These are phyloP conservation scores for Platalea minor DNA, from an alignment of 2,797 vertebrate genomes.

Conservation along the genomic window DNA sequence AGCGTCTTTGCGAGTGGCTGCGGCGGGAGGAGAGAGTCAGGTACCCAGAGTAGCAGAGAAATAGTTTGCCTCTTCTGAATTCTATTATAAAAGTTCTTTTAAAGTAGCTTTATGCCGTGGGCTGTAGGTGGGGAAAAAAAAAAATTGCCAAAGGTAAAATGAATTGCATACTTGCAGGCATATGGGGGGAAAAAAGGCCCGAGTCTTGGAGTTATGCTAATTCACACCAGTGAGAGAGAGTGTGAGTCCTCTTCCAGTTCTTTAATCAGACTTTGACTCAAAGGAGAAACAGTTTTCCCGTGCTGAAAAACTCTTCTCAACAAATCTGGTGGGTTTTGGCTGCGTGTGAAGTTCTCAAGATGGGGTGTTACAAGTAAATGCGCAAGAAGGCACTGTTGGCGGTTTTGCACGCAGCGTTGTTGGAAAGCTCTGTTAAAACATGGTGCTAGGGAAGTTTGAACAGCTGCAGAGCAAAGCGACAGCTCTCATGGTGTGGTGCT, in stretches of 20 bases:
- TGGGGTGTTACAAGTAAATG: neutral
- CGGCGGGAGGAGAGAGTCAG: neutral
- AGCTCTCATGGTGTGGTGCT: neutral
- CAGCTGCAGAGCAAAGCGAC: neutral
- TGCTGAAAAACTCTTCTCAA: neutral
- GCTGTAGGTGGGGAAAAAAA: neutral
- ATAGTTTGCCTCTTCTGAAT: neutral
- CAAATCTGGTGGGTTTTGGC: neutral
- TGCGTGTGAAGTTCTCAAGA: neutral
- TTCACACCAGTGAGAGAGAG: neutral
- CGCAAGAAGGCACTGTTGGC: neutral
- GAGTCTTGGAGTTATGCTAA: neutral
- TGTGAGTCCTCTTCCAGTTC: neutral
- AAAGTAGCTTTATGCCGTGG: neutral
- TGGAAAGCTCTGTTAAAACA: neutral
- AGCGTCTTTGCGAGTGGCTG: neutral
- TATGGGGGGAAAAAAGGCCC: neutral
- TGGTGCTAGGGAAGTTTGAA: neutral
- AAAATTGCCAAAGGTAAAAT: neutral
- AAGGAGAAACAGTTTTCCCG: neutral
- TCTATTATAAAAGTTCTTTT: neutral
- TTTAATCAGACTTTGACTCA: neutral
- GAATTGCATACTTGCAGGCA: neutral
- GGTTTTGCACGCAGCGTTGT: neutral
- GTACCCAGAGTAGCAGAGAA: neutral